Evolutionary conservation across 2,888 invertebrate species (phyloP), one percentile per base, ranked within the genome.

Genomic region (Cactoblastis cactorum): DNA sequence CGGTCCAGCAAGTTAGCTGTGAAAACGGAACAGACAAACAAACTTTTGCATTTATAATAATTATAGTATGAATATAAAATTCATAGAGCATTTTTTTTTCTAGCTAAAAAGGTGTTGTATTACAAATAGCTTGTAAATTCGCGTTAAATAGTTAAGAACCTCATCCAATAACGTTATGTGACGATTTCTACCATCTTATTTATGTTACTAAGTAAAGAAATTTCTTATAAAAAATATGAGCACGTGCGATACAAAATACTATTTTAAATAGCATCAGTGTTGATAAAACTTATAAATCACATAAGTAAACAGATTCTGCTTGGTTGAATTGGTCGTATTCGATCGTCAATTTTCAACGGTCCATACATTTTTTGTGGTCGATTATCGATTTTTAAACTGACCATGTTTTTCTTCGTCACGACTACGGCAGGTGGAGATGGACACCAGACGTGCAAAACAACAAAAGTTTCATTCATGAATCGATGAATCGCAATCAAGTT

Each of bases 301-400:
- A 39, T 22, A 6, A n/a, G 43, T 43, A 43, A 43, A 43, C 28
- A 47, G 37, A 24, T 48, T 48, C 15, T 17, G n/a, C 14, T 5
- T 22, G 22, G 12, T 50, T 14, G 11, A n/a, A 45, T 37, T 37
- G 28, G 1, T 41, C 1, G 45, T 49, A 38, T 49, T 12, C 50
- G 53, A 55, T 57, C 59, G 53, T 52, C 50, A 34, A 50, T 56
- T 58, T 56, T 56, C 43, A 28, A 52, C 35, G 52, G 58, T 18
- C 52, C 50, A 56, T 61, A 50, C 50, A 51, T 45, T 53, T 54
- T 55, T 55, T 47, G 50, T 41, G 46, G 47, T 18, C 28, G 32
- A 32, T 39, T 33, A 43, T 48, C 35, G 47, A 37, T 50, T 19
- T 35, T 49, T 50, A 49, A 53, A 49, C 41, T 53, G 34, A 45